Percentiles rank a stretch among this genome's conserved stretches.
These are phyloP conservation scores for Nymphalis io DNA, from an alignment of 1,140 invertebrate species.

Conservation along the genomic window DNA sequence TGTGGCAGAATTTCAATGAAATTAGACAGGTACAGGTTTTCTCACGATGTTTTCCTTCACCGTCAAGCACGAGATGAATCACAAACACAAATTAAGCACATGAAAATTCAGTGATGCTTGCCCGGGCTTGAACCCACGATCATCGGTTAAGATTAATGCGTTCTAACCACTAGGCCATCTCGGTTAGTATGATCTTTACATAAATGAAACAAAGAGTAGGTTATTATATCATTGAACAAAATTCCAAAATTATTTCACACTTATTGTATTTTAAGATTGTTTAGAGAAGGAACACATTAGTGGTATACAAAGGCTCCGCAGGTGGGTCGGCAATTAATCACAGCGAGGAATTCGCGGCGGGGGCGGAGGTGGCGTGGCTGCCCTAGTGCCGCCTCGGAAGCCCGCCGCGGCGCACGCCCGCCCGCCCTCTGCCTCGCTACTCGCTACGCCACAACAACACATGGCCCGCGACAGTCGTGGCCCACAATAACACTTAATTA, in stretches of 20 bases:
- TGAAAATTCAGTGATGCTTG: no score
- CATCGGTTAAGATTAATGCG: no score
- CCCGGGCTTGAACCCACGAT: no score
- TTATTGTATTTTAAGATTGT: slow-evolving; percentile 47
- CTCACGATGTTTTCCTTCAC: no score
- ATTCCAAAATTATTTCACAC: slow-evolving; percentile 13
- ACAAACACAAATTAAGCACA: no score
- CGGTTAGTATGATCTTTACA: neutral
- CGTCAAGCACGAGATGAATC: no score
- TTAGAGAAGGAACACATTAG: slow-evolving; percentile 70
- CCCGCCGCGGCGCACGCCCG: slow-evolving; percentile 56
- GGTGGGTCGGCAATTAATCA: slow-evolving; percentile 76
- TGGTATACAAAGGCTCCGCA: slow-evolving; percentile 74
- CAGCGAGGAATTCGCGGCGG: slow-evolving; percentile 60
- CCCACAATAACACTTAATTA: slow-evolving; percentile 27
- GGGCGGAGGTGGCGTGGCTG: slow-evolving; percentile 59
- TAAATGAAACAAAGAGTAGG: neutral
- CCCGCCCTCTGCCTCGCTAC: slow-evolving; percentile 36
- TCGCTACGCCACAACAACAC: slow-evolving; percentile 35
- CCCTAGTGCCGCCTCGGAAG: slow-evolving; percentile 67
- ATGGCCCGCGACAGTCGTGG: slow-evolving; percentile 29
- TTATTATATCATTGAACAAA: slow-evolving; percentile 18
- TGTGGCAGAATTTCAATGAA: no score
- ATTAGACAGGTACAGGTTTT: no score
- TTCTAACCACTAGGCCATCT: no score